Evolutionary conservation across 1,140 invertebrate genomes (phyloP), one percentile per base, ranked within the genome.

Genomic region (Lasioglossum baleicum): DNA sequence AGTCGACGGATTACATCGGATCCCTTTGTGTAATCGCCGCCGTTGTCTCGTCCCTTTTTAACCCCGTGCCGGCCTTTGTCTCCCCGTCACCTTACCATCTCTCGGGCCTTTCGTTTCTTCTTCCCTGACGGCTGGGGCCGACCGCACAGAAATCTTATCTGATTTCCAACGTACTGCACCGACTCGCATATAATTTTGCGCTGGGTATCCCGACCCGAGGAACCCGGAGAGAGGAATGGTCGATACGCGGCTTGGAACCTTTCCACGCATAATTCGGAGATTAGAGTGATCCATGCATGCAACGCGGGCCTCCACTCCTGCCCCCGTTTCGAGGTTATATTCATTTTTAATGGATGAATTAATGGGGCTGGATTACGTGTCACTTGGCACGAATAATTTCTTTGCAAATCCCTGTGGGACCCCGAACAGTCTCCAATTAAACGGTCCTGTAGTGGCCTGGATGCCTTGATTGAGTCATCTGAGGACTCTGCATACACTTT

Each of bases 11-110:
- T 86, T 85, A 85, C 76, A 35, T 48, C 56, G 76, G 79, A 85
- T 89, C 78, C 78, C 72, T 88, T 90, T 88, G 85, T 86, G 85
- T 79, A 87, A 87, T 85, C 80, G 77, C 71, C 56, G 68, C 60
- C 72, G 56, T 48, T 81, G 70, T 81, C 75, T 71, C 70, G 31
- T 42, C 60, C 44, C 20, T 35, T 31, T 64, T 70, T 75, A 44
- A 53, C 69, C 56, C 75, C 15, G 40, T 17, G 35, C 35, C 31
- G 3, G 15, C 15, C 80, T 78, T 72, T 74, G 65, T 67, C 66
- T 48, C 22, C 26, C 60, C 35, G 61, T 69, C 73, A 63, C 79
- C 61, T 81, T 69, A 26, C 72, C 51, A 13, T 13, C 44, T 51
- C 51, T 58, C 61, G 63, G 15, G 8, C 78, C 40, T 51, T 53